Percentiles rank a stretch among this genome's conserved stretches.
Conservation (phyloP, 1,140 invertebrate genomes). For the Thaumatotibia leucotreta region DNA sequence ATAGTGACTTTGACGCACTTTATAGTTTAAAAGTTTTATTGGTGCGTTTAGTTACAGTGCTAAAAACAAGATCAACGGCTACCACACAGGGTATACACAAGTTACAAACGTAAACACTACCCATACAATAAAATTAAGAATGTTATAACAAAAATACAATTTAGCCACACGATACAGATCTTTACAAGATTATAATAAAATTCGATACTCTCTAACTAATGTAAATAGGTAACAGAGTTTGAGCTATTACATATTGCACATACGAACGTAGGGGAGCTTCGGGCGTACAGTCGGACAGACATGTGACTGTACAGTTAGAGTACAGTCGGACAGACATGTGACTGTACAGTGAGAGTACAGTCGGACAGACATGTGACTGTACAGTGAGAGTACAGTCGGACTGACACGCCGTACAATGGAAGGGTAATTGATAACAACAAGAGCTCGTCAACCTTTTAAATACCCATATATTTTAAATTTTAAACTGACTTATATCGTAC, state of each 20-base stretch:
- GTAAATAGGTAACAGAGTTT: slow-evolving; percentile 54
- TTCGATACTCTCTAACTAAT: slow-evolving; percentile 41
- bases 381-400: not conserved
- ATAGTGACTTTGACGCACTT: too few relatives aligned
- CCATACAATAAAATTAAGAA: slow-evolving; percentile 17
- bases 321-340: not conserved
- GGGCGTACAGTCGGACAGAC: not conserved
- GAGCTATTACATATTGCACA: slow-evolving; percentile 57
- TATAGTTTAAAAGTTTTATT: too few relatives aligned
- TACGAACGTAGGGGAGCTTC: slow-evolving; percentile 21
- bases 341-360: not conserved
- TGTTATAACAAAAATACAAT: slow-evolving; percentile 26
- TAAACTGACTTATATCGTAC: too few relatives aligned
- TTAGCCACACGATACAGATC: slow-evolving; percentile 29
- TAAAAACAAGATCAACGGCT: not conserved
- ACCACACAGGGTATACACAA: not conserved
- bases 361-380: not conserved
- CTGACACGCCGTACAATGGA: not conserved
- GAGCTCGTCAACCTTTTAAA: not conserved
- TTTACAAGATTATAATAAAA: slow-evolving; percentile 35
- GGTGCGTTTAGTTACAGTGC: too few relatives aligned
- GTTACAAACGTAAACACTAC: not conserved
- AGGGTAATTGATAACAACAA: not conserved
- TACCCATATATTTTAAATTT: too few relatives aligned
- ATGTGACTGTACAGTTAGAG: not conserved